A percentile compares a stretch with the other conserved stretches of the same genome.
These are phyloP conservation scores for Vireo altiloquus DNA, from an alignment of 2,113 vertebrate genomes.

Conservation along the genomic window DNA sequence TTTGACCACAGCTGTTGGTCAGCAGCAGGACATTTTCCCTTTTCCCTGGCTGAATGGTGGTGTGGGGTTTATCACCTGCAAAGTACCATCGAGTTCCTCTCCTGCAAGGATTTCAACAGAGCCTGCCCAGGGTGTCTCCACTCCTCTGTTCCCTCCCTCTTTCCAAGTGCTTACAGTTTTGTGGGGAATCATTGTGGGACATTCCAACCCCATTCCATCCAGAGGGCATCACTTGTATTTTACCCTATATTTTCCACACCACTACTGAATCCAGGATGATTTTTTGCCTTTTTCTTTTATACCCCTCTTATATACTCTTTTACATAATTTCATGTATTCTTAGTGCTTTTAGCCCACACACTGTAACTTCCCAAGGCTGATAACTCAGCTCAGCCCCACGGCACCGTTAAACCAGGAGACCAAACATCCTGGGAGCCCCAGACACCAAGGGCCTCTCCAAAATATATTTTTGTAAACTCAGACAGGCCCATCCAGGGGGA, in stretches of 20 bases:
- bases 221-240: not conserved
- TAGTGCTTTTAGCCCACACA: too few relatives aligned
- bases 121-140: fast-evolving
- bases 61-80: not conserved
- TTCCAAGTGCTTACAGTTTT: not conserved
- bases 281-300: too few relatives aligned
- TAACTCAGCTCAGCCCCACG: too few relatives aligned
- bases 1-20: not conserved
- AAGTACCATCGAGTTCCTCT: not conserved
- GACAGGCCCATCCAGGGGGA: too few relatives aligned
- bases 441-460: too few relatives aligned
- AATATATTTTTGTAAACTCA: too few relatives aligned
- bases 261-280: too few relatives aligned
- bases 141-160: not conserved
- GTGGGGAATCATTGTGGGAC: not conserved
- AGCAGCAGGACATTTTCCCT: not conserved
- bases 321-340: too few relatives aligned
- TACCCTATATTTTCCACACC: fast-evolving
- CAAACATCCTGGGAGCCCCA: too few relatives aligned
- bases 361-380: too few relatives aligned
- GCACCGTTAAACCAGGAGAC: too few relatives aligned
- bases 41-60: not conserved
- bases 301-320: too few relatives aligned
- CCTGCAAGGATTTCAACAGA: not conserved
- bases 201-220: not conserved